These are phyloP conservation scores for Rambutsinella grinnellia DNA, from an alignment of 2,888 invertebrate species.

Conservation along the genomic window DNA sequence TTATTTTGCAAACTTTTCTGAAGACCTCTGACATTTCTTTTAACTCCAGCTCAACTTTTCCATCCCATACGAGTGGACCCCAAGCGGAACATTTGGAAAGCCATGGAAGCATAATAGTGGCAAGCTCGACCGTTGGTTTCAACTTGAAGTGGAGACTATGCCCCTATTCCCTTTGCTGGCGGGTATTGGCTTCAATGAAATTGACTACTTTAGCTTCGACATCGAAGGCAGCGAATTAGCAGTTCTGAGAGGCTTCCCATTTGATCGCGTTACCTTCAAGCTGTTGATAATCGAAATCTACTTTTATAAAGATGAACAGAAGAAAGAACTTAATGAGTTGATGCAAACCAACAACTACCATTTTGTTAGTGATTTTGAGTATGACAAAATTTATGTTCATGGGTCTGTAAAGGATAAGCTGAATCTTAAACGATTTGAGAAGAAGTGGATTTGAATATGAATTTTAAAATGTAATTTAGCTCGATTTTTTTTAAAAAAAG, in stretches of 20 bases:
- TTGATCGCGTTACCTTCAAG: constrained; percentile 23
- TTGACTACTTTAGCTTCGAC: constrained; percentile 36
- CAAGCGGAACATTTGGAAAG: constrained; percentile 25
- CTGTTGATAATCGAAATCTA: constrained; percentile 13
- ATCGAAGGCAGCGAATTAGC: too few species aligned
- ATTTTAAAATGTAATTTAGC: too few species aligned
- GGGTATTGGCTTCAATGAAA: constrained; percentile 16
- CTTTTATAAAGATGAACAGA: constrained; percentile 8
- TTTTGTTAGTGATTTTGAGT: constrained; percentile 3
- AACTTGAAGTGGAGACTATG: constrained; percentile 16
- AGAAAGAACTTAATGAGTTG: constrained; percentile 6
- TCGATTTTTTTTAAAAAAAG: too few species aligned
- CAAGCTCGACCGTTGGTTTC: too few species aligned
- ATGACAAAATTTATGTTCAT: constrained; percentile 17
- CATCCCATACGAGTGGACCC: constrained; percentile 30
- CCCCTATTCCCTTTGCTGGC: constrained; percentile 17
- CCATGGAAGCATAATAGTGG: constrained; percentile 25
- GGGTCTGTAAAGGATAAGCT: constrained; percentile 9
- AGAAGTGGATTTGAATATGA: too few species aligned
- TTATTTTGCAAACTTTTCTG: too few species aligned
- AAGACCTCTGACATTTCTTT: too few species aligned
- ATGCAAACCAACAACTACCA: constrained; percentile 1
- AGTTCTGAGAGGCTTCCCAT: constrained; percentile 23
- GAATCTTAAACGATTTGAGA: too few species aligned
- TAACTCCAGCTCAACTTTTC: constrained; percentile 34